Base-by-base conservation (phyloP, 2,888 invertebrate genomes). In the Aromia moschata region DNA sequence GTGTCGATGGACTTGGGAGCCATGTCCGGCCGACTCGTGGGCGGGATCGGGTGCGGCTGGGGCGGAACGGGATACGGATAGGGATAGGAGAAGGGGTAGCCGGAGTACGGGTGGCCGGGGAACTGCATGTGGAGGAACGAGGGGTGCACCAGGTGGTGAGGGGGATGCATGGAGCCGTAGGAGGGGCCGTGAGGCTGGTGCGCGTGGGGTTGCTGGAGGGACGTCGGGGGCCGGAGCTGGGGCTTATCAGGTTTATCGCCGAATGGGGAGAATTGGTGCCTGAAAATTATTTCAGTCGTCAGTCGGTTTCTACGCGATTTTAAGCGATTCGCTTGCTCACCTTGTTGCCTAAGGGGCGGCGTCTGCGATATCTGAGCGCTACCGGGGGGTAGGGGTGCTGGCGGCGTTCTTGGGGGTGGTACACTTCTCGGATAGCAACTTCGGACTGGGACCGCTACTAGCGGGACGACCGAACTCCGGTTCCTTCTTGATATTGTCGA, bases 401-500 rank as follows among this genome's bases (percentile, higher is more conserved):
- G 72, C 72, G 55, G 73, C 70, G 51, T 72, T 73, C 65, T 79
- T 79, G 1, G 78, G 78, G 1, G 78, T 78, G 10, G 76, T 62
- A 56, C 77, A 76, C 55, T 78, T 78, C 15, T 76, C 74, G 5
- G 66, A 64, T 25, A 71, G 52, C 45, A 77, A 77, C 37, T 75
- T 74, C 1, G 79, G 79, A 64, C 76, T 76, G 0, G 74, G 73
- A 54, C 70, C 73, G n/a, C 72, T 65, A 5, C 68, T 63, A 2
- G 74, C 70, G 25, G 84, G 74, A 78, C 78, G 74, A 1, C 77
- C 71, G 63, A 80, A 79, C 43, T 90, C 90, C 12, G 89, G 89
- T 77, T 91, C 90, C 68, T 90, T 90, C 76, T 91, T 91, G 62
- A 91, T 90, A 70, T 86, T 87, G 40, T 90, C 89, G 69, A 89